A percentile compares a stretch with the other conserved stretches of the same genome.
Evolutionary conservation across 1,140 invertebrate species (phyloP).

Genomic region (Lepidurus packardi): DNA sequence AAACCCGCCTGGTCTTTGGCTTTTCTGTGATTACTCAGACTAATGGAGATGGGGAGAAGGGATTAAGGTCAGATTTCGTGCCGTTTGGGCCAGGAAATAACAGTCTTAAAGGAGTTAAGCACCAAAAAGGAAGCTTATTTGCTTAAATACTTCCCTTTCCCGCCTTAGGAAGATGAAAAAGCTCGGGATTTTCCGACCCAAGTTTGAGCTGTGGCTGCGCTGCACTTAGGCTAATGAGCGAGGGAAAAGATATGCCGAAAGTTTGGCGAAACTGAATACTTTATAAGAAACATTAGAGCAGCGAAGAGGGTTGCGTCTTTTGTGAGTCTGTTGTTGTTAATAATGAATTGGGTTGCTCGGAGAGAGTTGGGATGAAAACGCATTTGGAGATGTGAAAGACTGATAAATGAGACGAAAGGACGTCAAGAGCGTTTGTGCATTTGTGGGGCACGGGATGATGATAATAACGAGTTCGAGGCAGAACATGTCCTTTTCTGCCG

Average conservation of each 20-base stretch:
- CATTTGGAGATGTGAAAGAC: background rate
- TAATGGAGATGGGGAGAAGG: background rate
- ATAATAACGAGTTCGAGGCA: background rate
- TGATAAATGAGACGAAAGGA: background rate
- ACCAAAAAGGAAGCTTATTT: slow-evolving; percentile 11
- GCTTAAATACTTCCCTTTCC: slow-evolving; percentile 9
- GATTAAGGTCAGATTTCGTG: background rate
- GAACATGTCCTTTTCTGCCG: background rate
- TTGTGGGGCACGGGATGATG: background rate
- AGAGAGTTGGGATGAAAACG: background rate
- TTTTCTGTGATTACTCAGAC: background rate
- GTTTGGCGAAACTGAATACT: too few species aligned
- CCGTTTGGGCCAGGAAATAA: background rate
- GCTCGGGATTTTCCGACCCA: background rate
- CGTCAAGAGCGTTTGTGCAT: background rate
- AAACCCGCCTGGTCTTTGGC: background rate
- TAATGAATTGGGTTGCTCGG: slow-evolving; percentile 15
- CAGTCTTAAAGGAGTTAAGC: background rate
- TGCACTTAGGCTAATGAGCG: too few species aligned
- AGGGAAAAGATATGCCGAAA: too few species aligned
- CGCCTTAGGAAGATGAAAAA: background rate
- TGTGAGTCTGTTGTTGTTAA: background rate
- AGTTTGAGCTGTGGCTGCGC: too few species aligned
- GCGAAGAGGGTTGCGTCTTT: too few species aligned
- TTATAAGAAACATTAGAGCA: too few species aligned